Conservation (phyloP, 2,888 invertebrate genomes). For the Pedicia rivosa region DNA sequence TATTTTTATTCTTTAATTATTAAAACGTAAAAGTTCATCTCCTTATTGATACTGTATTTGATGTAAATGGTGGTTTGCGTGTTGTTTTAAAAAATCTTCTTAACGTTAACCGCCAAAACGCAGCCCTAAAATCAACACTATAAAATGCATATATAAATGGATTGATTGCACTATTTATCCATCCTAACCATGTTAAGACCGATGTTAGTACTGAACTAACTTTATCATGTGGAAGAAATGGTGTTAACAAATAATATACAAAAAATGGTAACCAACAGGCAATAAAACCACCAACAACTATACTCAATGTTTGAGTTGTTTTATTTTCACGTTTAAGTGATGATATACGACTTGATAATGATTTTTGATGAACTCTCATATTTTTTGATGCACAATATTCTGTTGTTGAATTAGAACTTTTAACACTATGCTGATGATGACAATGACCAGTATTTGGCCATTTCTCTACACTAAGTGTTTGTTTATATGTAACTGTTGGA, state of each 20-base stretch:
- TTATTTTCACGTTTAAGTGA: slow-evolving; percentile 64
- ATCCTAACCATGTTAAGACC: slow-evolving; percentile 73
- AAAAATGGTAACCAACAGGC: slow-evolving; percentile 84
- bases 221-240: slow-evolving; percentile 49
- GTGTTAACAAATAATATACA: slow-evolving; percentile 64
- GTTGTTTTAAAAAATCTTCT: slow-evolving; percentile 21
- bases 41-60: slow-evolving; percentile 2
- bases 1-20: too few relatives aligned
- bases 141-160: slow-evolving; percentile 86
- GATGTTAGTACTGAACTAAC: slow-evolving; percentile 50
- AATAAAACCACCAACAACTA: slow-evolving; percentile 80
- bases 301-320: slow-evolving; percentile 72
- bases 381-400: slow-evolving; percentile 11
- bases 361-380: slow-evolving; percentile 22
- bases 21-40: too few relatives aligned
- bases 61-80: slow-evolving; percentile 1
- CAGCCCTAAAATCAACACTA: slow-evolving; percentile 71
- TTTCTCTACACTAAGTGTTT: not conserved
- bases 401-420: slow-evolving; percentile 8
- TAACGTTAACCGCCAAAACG: slow-evolving; percentile 67
- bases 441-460: slow-evolving; percentile 8
- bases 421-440: slow-evolving; percentile 7
- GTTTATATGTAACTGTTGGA: slow-evolving; percentile 4
- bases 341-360: slow-evolving; percentile 38
- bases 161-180: slow-evolving; percentile 82